A percentile compares a stretch with the other conserved stretches of the same genome.
phyloP scores from a whole-genome alignment of 2,797 vertebrate species.

The Falco concolor region DNA sequence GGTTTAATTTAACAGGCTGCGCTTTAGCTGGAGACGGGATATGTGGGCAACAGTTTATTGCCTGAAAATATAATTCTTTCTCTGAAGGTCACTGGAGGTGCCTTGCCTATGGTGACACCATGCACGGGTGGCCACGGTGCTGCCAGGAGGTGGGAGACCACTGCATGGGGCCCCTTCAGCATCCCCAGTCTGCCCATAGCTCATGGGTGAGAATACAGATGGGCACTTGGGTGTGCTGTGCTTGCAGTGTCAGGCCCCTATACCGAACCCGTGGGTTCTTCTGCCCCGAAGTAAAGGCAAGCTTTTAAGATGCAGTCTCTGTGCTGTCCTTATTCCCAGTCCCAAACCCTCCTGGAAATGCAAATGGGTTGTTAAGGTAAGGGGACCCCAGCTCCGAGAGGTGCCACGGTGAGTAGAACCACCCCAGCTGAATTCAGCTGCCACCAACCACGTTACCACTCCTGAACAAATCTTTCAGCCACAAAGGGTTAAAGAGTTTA shows the following conservation, averaged over 20 bases:
- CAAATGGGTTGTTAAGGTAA: not conserved
- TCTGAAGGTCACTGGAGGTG: not conserved
- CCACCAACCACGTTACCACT: not conserved
- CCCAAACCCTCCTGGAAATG: not conserved
- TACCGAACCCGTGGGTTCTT: not conserved
- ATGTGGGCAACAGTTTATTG: conserved; percentile 55
- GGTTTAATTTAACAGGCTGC: conserved; percentile 57
- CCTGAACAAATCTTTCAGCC: conserved; percentile 38
- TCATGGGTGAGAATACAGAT: not conserved
- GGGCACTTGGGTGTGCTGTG: not conserved
- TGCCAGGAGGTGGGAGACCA: not conserved
- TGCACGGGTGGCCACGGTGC: accelerated
- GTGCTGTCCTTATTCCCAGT: not conserved
- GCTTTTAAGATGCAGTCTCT: not conserved
- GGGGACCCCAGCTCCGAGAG: accelerated
- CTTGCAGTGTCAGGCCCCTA: not conserved
- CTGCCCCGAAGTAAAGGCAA: not conserved
- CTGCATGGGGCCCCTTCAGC: not conserved
- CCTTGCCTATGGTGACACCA: not conserved
- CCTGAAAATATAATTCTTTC: conserved; percentile 10
- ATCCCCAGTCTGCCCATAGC: not conserved
- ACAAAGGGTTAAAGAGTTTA: not conserved
- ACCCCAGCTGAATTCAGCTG: conserved; percentile 21
- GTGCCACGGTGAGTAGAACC: accelerated
- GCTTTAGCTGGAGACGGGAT: conserved; percentile 44